Evolutionary conservation across 2,888 invertebrate genomes (phyloP).

Genomic region (Drosophila mimetica): DNA sequence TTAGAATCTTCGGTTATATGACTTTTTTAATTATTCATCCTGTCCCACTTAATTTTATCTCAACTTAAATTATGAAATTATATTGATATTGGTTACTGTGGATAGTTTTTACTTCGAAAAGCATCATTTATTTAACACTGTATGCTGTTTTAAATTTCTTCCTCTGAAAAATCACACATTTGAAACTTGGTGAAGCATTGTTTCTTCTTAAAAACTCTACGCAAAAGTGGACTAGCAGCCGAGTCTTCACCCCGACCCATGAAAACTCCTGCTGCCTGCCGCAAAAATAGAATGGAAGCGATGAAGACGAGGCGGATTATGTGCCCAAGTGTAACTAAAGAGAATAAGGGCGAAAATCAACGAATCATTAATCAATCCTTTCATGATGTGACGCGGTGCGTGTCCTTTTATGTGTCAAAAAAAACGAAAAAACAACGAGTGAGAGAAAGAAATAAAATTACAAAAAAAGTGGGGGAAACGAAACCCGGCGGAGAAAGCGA

Average conservation of each 20-base stretch:
- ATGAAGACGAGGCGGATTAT: constrained; percentile 80
- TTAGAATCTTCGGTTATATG: no score
- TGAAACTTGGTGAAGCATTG: constrained; percentile 44
- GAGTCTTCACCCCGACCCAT: not conserved
- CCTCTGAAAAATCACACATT: not conserved
- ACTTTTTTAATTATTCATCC: no score
- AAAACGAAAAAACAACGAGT: constrained; percentile 50
- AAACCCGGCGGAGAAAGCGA: constrained; percentile 67
- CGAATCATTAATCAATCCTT: constrained; percentile 84
- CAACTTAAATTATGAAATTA: no score
- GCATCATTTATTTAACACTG: no score
- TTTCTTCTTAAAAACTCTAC: constrained; percentile 69
- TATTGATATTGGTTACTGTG: no score
- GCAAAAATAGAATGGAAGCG: constrained; percentile 59
- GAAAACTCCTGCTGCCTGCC: constrained; percentile 46
- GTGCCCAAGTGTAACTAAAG: constrained; percentile 83
- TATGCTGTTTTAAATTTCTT: not conserved
- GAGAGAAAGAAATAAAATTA: constrained; percentile 49
- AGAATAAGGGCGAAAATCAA: constrained; percentile 83
- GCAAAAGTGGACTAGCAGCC: constrained; percentile 56
- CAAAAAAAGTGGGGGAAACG: constrained; percentile 63
- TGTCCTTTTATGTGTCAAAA: constrained; percentile 83
- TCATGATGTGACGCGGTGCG: constrained; percentile 84
- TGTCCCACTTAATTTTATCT: no score
- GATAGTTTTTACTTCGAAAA: no score